Evolutionary conservation across 2,888 invertebrate species (phyloP).

Genomic region (Drosophila paranaensis): DNA sequence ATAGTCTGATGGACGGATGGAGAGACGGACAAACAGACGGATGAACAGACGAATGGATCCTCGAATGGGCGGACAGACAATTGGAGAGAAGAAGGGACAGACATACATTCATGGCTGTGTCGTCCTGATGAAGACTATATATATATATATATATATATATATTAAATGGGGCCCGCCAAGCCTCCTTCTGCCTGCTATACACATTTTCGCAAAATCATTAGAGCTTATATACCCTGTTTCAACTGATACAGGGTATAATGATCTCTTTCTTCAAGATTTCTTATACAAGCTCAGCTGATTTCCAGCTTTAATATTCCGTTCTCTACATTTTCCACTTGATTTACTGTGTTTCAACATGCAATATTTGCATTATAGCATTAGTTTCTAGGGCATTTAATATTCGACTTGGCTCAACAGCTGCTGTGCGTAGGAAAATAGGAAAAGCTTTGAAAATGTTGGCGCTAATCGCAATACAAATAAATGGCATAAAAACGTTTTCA

Average conservation of each 20-base stretch:
- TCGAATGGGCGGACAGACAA: too few species aligned
- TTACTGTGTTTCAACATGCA: not conserved
- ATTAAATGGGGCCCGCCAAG: not conserved
- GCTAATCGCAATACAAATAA: slow-evolving; percentile 70
- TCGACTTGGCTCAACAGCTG: not conserved
- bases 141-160: not conserved
- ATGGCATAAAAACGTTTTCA: slow-evolving; percentile 72
- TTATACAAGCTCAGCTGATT: not conserved
- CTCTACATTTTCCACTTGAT: not conserved
- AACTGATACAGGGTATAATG: not conserved
- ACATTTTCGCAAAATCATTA: too few species aligned
- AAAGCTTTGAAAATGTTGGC: slow-evolving; percentile 37
- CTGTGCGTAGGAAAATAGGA: slow-evolving; percentile 20
- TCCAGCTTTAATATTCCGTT: not conserved
- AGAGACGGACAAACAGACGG: too few species aligned
- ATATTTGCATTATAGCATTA: not conserved
- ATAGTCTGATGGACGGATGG: too few species aligned
- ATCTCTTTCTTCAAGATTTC: not conserved
- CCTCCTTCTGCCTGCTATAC: too few species aligned
- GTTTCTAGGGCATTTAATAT: not conserved
- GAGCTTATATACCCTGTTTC: not conserved
- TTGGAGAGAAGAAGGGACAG: too few species aligned
- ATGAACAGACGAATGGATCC: too few species aligned
- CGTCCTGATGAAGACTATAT: not conserved
- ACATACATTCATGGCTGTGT: too few species aligned